Evolutionary conservation across 2,888 invertebrate genomes (phyloP).

Genomic region (Andrena fulva): DNA sequence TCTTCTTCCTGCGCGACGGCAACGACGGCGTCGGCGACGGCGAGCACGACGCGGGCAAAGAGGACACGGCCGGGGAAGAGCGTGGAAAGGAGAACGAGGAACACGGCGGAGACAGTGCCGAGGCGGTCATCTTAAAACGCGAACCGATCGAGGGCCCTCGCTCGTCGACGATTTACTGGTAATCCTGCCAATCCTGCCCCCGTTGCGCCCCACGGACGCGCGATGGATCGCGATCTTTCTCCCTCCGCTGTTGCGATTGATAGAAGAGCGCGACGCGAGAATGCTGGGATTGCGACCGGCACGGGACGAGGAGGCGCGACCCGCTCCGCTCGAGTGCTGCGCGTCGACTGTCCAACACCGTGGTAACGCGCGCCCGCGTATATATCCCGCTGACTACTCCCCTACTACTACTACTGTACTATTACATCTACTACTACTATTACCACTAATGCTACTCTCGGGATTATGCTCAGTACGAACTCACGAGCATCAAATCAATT

Average conservation of each 20-base stretch:
- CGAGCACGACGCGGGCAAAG: conserved; percentile 9
- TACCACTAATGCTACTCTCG: conserved; percentile 8
- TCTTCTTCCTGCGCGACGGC: conserved; percentile 52
- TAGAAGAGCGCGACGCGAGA: not conserved
- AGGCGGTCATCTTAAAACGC: conserved; percentile 58
- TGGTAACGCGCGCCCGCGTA: conserved; percentile 78
- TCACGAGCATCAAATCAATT: conserved; percentile 14
- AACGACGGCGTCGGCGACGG: not conserved
- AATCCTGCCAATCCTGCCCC: not conserved
- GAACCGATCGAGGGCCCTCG: conserved; percentile 39
- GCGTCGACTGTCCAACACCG: conserved; percentile 83
- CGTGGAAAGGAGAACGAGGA: conserved; percentile 33
- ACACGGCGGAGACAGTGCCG: conserved; percentile 36
- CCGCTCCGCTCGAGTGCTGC: conserved; percentile 80
- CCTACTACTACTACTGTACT: conserved; percentile 49
- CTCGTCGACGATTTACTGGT: conserved; percentile 13
- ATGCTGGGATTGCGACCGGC: conserved; percentile 23
- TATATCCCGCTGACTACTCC: conserved; percentile 74
- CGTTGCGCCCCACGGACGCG: conserved; percentile 27
- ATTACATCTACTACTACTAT: conserved; percentile 28
- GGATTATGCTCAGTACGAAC: conserved; percentile 7
- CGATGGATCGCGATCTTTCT: not conserved
- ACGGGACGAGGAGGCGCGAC: conserved; percentile 48
- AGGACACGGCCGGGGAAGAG: not conserved
- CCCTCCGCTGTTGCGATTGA: not conserved